A percentile compares a stretch with the other conserved stretches of the same genome.
These are phyloP conservation scores for Carcharodon carcharias DNA, from an alignment of 2,797 vertebrate genomes.

Conservation along the genomic window DNA sequence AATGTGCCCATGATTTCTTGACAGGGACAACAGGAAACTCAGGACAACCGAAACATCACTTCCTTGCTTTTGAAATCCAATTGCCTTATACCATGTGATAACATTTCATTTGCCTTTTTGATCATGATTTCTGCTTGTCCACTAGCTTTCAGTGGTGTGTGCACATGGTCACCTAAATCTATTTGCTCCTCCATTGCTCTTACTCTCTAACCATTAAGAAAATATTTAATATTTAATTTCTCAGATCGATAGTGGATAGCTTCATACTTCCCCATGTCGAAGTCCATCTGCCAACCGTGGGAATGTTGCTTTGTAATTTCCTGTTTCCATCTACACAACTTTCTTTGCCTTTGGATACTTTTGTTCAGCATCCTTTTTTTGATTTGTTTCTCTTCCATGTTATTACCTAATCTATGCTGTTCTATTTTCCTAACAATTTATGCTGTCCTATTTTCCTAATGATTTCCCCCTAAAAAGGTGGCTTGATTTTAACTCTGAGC, in stretches of 20 bases:
- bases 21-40: neutral
- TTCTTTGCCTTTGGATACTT: neutral
- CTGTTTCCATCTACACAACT: neutral
- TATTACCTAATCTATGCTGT: neutral
- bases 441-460: neutral
- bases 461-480: neutral
- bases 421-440: neutral
- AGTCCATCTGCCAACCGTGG: neutral
- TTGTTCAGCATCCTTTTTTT: neutral
- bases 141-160: neutral
- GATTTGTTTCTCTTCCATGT: neutral
- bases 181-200: neutral
- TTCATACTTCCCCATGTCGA: neutral
- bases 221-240: neutral
- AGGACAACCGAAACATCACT: neutral
- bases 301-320: neutral
- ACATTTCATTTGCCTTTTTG: neutral
- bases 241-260: neutral
- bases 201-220: neutral
- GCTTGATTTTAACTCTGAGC: neutral
- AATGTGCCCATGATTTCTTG: neutral
- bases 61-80: neutral
- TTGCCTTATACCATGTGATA: too few species aligned
- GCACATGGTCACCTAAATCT: neutral
- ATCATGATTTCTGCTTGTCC: neutral